phyloP scores from a whole-genome alignment of 2,113 vertebrate species.

The Gavialis gangeticus region DNA sequence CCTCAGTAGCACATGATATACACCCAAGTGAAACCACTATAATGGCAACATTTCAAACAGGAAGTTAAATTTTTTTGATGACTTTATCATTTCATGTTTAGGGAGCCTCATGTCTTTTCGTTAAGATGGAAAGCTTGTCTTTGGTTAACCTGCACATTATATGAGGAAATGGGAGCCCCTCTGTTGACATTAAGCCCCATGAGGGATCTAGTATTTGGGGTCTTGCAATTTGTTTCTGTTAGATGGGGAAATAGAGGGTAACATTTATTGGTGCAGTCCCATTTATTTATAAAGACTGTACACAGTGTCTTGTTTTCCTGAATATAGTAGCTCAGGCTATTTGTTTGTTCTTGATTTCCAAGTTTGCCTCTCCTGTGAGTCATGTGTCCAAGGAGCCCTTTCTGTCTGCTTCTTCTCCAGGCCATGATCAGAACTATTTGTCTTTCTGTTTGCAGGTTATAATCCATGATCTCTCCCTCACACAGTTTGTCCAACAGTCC shows the following conservation, averaged over 20 bases:
- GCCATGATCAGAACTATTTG: background rate
- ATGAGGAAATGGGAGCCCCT: background rate
- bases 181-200: background rate
- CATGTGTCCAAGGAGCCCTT: background rate
- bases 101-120: constrained; percentile 5
- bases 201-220: background rate
- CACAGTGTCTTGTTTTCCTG: accelerated
- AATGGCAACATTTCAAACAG: constrained; percentile 66
- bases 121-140: constrained; percentile 1
- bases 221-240: background rate
- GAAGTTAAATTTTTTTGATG: constrained; percentile 76
- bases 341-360: background rate
- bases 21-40: constrained; percentile 65
- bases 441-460: background rate
- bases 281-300: background rate
- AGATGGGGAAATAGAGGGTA: background rate
- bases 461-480: background rate
- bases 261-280: background rate
- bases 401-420: background rate
- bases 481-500: background rate
- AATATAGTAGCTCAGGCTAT: background rate
- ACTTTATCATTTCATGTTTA: constrained; percentile 63
- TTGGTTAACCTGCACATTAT: background rate
- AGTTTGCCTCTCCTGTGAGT: background rate
- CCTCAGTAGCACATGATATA: constrained; percentile 37